Base-by-base conservation (phyloP, 2,888 invertebrate species). In the Lasius platythorax region DNA sequence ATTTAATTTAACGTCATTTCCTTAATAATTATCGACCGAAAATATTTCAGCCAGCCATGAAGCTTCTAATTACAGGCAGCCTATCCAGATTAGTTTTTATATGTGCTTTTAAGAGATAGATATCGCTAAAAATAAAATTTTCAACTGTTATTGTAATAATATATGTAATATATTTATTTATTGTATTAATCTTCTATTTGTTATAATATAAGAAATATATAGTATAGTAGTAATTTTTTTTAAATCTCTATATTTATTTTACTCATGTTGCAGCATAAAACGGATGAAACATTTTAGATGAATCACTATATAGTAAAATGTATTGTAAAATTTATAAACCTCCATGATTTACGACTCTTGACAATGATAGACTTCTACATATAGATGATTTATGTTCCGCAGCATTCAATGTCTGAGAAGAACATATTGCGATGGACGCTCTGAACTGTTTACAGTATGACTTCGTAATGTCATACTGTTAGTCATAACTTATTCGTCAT, bases 401-500 rank as follows among this genome's bases (percentile, higher is more conserved):
- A 75, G 81, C 74, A 82, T 88, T 87, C 86, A 92, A 91, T 90
- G 91, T 91, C 88, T 87, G 88, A 78, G 90, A 87, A 88, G 90
- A 87, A 88, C 90, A 90, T 89, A 91, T 90, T 84, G 67, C 79
- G 82, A 87, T 91, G 87, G 91, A 90, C 89, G 89, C 88, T 88
- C 85, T 72, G 83, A 85, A 90, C 90, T 91, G 91, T 91, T 89
- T 89, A 88, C 67, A 73, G 73, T 85, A 83, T 84, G 84, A 90
- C 85, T 89, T 89, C 84, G 79, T 50, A 75, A 53, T 73, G 79
- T 89, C 86, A 78, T 40, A 75, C 53, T 73, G 79, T 90, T 88
- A 91, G 90, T 92, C 91, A 90, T 91, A 92, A 91, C 85, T 91
- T 91, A 87, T 83, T 89, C 85, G 89, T 91, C 89, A 91, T 88